Evolutionary conservation across 2,113 vertebrate genomes (phyloP), one percentile per base, ranked within the genome.

Genomic region (Merops nubicus): DNA sequence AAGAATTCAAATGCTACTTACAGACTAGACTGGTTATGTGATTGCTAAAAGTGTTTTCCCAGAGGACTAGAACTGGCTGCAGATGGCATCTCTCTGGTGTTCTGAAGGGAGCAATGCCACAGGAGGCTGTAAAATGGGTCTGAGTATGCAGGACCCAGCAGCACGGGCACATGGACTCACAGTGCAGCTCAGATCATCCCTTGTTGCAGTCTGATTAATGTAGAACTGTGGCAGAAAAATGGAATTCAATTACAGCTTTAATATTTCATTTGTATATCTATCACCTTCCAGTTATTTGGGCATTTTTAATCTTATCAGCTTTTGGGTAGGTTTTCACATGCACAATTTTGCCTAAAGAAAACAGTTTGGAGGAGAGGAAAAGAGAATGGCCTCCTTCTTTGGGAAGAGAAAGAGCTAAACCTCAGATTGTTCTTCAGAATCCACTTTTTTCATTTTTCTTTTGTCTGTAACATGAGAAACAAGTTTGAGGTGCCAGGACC

Each of bases 111-210:
- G 5, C 2, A 5, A 13, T 50, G 48, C 60, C 16, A 5, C 70
- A 33, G 81, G 83, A 60, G 56, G 54, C 31, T 54, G 28, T 34
- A 40, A 62, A 47, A 36, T 9, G 4, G 42, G 12, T 63, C 38
- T 1, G 14, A 60, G 15, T 38, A 9, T 11, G 0, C 51, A 20
- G 65, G 19, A 15, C 22, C 45, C 36, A 18, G 3, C 25, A 34
- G 5, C 8, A 8, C 0, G 1, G n/a, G 12, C 21, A 22, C 3
- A 0, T 2, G 12, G 68, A 9, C 56, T 34, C 11, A 5, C 57
- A 34, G 60, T 56, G 88, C 60, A 31, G 23, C 79, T 20, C 42
- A 38, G 65, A 16, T 73, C 25, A 6, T 43, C 54, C 15, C 15
- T 17, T 12, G 7, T 26, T 81, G 69, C 36, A 45, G 34, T 84